Evolutionary conservation across 1,140 invertebrate species (phyloP).

Genomic region (Nephotettix cincticeps): DNA sequence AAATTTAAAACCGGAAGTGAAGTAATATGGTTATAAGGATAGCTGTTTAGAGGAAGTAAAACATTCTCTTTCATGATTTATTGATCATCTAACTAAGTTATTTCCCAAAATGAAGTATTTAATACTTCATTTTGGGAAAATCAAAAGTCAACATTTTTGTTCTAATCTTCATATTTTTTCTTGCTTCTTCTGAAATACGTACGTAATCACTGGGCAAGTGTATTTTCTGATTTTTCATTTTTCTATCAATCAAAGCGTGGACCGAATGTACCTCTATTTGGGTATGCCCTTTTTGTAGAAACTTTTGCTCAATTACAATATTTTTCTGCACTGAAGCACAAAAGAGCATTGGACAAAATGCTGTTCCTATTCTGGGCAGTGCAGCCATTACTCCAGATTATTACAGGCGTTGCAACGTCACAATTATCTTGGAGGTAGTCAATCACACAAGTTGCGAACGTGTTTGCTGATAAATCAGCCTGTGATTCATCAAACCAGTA

Average conservation of each 20-base stretch:
- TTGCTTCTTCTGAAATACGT: no score
- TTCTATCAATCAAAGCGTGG: slow-evolving; percentile 42
- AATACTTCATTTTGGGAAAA: no score
- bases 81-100: no score
- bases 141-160: no score
- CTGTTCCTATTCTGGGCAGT: slow-evolving; percentile 45
- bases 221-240: slow-evolving; percentile 33
- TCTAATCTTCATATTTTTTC: no score
- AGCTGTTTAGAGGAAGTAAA: no score
- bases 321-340: slow-evolving; percentile 38
- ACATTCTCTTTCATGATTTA: no score
- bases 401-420: background rate
- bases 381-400: slow-evolving; percentile 40
- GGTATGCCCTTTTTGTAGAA: slow-evolving; percentile 47
- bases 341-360: slow-evolving; percentile 44
- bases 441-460: slow-evolving; percentile 45
- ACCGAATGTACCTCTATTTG: slow-evolving; percentile 49
- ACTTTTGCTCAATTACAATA: slow-evolving; percentile 47
- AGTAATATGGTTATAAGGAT: no score
- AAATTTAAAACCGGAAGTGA: no score
- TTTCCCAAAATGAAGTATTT: no score
- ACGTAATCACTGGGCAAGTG: slow-evolving; percentile 25
- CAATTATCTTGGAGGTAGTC: slow-evolving; percentile 40
- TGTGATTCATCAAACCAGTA: slow-evolving; percentile 50
- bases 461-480: slow-evolving; percentile 46